Evolutionary conservation across 2,888 invertebrate genomes (phyloP), one percentile per base, ranked within the genome.

Genomic region (Mycalesis mineus): DNA sequence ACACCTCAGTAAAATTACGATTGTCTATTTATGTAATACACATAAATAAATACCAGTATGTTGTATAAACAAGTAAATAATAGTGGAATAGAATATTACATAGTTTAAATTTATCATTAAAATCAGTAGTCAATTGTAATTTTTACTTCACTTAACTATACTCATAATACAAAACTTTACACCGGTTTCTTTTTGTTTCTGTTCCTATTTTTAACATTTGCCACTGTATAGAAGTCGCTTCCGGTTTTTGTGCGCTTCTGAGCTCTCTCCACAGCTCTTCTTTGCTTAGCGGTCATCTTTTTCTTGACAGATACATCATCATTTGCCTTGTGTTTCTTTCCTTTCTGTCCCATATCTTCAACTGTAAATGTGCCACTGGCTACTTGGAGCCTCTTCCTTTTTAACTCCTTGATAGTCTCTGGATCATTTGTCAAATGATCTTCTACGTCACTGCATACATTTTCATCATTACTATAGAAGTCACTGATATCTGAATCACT

Each of bases 181-280:
- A 65, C 53, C 59, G 69, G 68, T 68, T 82, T 91, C 69, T 92
- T 95, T 75, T 93, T 94, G 75, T 92, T 92, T 64, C 95, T 92
- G 84, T 95, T 96, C 67, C 94, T 93, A 81, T 97, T 97, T 79
- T 97, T 97, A 53, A 97, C 97, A 90, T 97, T 97, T 8, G 95
- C 91, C 31, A 94, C 93, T 91, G 96, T 96, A 80, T 97, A 97
- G 77, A 97, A 97, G 83, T 97, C 95, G 78, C 95, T 96, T 68
- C 97, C 97, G 60, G 95, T 93, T 75, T 95, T 96, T 76, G 94
- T 95, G 9, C 95, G 91, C 67, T 94, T 95, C 65, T 92, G 92
- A 9, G 93, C 91, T 66, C 96, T 91, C 62, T 96, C 95, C 2
- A 93, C 66, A 0, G 95, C 94, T 66, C 97, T 91, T 65, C 93